Evolutionary conservation across 2,113 vertebrate species (phyloP), one percentile per base, ranked within the genome.

Genomic region (Cottus gobio): DNA sequence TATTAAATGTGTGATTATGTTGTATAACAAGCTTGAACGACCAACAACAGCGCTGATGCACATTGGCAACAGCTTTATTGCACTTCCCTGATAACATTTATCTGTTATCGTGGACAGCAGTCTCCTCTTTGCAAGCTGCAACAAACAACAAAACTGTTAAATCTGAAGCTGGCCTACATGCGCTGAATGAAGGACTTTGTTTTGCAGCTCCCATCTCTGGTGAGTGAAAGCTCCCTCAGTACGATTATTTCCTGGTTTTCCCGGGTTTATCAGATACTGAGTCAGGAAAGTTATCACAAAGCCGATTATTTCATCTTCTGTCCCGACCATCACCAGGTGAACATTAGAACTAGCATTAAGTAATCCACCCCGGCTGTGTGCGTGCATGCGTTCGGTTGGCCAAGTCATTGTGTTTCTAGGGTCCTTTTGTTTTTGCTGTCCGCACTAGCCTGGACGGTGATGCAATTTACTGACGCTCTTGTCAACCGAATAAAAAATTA

Each of bases 1-100:
- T 36, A 52, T 75, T 44, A 7, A 74, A 37, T 1, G 28, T 57
- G 34, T 68, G 15, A 26, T 72, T 37, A 72, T 78, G 66, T 50
- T 42, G 4, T 34, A 20, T 52, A 48, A 83, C 83, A 54, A 80
- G 34, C 60, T 67, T 39, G 16, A 42, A 68, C 0, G 8, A 39
- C 58, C 31, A 5, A 79, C 26, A 37, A 39, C 37, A 67, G 9
- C 26, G 1, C 28, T n/a, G n/a, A n/a, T n/a, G n/a, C n/a, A n/a
- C n/a, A n/a, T n/a, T 31, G 37, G 37, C 60, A 62, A 9, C 30
- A 24, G 9, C 24, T 72, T 50, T 42, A 75, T 71, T 62, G 10
- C 54, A 56, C 2, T 48, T 65, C 18, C 52, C 26, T 61, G 61
- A 71, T 18, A 28, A 76, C 18, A 77, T 56, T 6, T 57, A 46